Percentiles rank a stretch among this genome's conserved stretches.
Evolutionary conservation across 2,113 vertebrate genomes (phyloP).

Genomic region (Corythaixoides concolor): DNA sequence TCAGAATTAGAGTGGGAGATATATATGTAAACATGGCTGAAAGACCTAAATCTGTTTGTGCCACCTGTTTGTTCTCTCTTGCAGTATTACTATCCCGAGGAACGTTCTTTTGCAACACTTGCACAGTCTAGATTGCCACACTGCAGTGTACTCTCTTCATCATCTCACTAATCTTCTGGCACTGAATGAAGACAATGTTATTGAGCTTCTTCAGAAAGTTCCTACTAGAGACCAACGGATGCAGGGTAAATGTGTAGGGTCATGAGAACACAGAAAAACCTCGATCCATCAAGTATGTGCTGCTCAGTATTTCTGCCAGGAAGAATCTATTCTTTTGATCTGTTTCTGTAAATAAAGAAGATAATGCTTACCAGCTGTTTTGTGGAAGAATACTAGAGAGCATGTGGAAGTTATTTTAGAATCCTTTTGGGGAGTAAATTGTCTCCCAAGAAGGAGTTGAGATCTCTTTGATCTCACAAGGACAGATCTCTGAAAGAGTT

Average conservation of each 20-base stretch:
- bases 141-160: slow-evolving; percentile 89
- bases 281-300: background rate
- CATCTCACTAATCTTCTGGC: slow-evolving; percentile 87
- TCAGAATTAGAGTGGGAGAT: background rate
- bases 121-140: slow-evolving; percentile 88
- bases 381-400: background rate
- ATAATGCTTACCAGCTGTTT: background rate
- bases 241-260: slow-evolving; percentile 53
- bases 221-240: slow-evolving; percentile 61
- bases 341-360: background rate
- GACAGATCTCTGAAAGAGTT: background rate
- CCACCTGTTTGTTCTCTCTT: slow-evolving; percentile 11
- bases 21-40: background rate
- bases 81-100: slow-evolving; percentile 74
- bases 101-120: slow-evolving; percentile 86
- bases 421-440: background rate
- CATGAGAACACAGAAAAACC: background rate
- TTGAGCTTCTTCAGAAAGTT: slow-evolving; percentile 84
- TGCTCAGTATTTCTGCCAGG: background rate
- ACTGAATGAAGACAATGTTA: slow-evolving; percentile 85
- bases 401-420: background rate
- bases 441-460: background rate
- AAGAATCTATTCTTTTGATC: background rate
- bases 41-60: background rate
- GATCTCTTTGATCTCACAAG: background rate